A percentile compares a stretch with the other conserved stretches of the same genome.
Evolutionary conservation across 2,797 vertebrate species (phyloP).

Genomic region (Calcarius lapponicus): DNA sequence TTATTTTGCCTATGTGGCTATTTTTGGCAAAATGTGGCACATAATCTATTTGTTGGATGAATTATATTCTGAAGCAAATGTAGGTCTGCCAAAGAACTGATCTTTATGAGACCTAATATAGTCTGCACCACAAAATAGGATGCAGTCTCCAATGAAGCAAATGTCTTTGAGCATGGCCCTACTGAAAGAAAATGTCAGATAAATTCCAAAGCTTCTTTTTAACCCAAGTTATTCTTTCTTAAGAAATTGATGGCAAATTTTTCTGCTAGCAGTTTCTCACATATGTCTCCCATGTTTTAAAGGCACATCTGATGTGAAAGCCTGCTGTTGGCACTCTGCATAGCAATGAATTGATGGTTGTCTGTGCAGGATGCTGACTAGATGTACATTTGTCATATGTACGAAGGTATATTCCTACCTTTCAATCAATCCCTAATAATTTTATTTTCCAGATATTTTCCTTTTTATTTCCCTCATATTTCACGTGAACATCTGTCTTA

Average conservation of each 20-base stretch:
- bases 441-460: neutral
- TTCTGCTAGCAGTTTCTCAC: neutral
- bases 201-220: neutral
- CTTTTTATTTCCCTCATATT: neutral
- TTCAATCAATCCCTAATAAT: neutral
- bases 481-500: neutral
- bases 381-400: neutral
- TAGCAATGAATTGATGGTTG: neutral
- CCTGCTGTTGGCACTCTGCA: neutral
- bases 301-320: neutral
- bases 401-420: neutral
- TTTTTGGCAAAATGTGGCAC: neutral
- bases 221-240: neutral
- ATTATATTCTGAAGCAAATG: neutral
- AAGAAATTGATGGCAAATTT: neutral
- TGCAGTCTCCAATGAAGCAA: neutral
- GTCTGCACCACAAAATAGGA: neutral
- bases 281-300: neutral
- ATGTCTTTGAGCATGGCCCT: neutral
- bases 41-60: neutral
- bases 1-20: neutral
- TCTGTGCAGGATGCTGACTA: neutral
- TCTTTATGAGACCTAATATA: neutral
- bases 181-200: neutral
- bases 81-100: neutral